Evolutionary conservation across 2,113 vertebrate genomes (phyloP), one percentile per base, ranked within the genome.

Genomic region (Phalacrocorax aristotelis): DNA sequence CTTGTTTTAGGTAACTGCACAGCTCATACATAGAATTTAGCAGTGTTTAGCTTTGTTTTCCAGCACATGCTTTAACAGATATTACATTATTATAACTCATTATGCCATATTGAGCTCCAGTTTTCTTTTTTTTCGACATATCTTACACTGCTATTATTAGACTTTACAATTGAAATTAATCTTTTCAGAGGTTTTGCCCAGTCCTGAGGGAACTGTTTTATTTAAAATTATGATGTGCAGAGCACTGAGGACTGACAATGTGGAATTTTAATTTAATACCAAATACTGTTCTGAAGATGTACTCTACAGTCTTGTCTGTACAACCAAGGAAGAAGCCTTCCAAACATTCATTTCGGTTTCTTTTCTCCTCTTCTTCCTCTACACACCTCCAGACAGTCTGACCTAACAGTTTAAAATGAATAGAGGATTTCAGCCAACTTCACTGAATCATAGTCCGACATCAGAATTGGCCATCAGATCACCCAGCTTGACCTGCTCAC

Each of bases 161-260:
- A 87, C 34, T 82, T 89, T 55, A 96, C 77, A 93, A 93, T 27
- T 29, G 38, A 95, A 96, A 93, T 93, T 91, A 91, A 91, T 93
- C 42, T 91, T 96, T 91, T 85, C 74, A 84, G 87, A 91, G 69
- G 20, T 91, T 94, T 84, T 87, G 48, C 30, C 65, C 4, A 3
- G 65, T 93, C 96, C 91, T 36, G 49, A 87, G 81, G 90, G 80
- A 95, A 79, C 48, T 32, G 34, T 64, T 89, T 79, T 64, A 96
- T 88, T 74, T 79, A 76, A 94, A 93, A 93, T 91, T 93, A 82
- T 3, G 22, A 96, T 3, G 15, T 87, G 89, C 48, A 71, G 57
- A 82, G 52, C 78, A 89, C 70, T 0, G 0, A 93, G 52, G 70
- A 71, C 25, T 86, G 58, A 76, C 4, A 60, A 61, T 6, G 13